These are phyloP conservation scores for Ptychobarbus kaznakovi DNA, from an alignment of 2,797 vertebrate species.

Conservation along the genomic window DNA sequence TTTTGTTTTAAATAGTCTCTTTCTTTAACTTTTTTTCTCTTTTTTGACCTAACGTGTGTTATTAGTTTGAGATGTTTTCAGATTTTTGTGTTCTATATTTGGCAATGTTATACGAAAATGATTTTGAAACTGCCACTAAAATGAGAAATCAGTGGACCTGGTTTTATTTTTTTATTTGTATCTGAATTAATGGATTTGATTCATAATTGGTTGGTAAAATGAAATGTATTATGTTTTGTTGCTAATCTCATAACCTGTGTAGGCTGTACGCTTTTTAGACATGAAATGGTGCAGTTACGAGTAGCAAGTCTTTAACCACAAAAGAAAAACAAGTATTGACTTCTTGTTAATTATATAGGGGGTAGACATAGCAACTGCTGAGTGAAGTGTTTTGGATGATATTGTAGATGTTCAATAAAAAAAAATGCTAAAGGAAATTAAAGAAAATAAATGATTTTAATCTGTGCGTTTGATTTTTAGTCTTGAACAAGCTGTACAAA, in stretches of 20 bases:
- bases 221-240: slow-evolving; percentile 24
- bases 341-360: slow-evolving; percentile 30
- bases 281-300: slow-evolving; percentile 29
- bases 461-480: slow-evolving; percentile 7
- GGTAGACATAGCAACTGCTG: slow-evolving; percentile 38
- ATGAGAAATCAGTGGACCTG: slow-evolving; percentile 41
- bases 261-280: slow-evolving; percentile 50
- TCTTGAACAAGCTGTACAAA: background rate
- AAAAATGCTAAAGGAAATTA: slow-evolving; percentile 51
- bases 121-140: slow-evolving; percentile 48
- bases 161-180: slow-evolving; percentile 43
- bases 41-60: background rate
- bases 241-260: slow-evolving; percentile 15
- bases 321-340: slow-evolving; percentile 11
- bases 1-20: background rate
- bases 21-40: background rate
- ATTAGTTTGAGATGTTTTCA: slow-evolving; percentile 8
- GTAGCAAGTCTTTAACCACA: slow-evolving; percentile 46
- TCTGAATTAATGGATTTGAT: slow-evolving; percentile 31
- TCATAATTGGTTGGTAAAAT: slow-evolving; percentile 41
- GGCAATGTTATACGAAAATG: slow-evolving; percentile 29
- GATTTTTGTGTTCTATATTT: slow-evolving; percentile 32
- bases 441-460: slow-evolving; percentile 49
- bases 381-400: slow-evolving; percentile 55
- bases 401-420: slow-evolving; percentile 48